Evolutionary conservation across 2,113 vertebrate genomes (phyloP).

Genomic region (Oryzias melastigma): DNA sequence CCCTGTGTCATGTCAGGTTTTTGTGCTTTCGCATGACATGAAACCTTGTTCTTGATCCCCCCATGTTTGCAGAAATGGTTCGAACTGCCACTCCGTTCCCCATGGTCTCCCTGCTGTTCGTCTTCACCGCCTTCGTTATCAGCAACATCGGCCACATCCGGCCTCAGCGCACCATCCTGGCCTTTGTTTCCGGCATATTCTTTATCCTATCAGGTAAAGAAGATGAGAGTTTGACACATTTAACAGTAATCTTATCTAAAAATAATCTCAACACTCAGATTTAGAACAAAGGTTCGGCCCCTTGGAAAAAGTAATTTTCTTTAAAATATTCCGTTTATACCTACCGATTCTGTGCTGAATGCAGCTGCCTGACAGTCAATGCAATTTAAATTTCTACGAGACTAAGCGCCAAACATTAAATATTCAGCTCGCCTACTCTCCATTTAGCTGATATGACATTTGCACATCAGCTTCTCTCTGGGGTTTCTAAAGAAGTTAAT

Average conservation of each 20-base stretch:
- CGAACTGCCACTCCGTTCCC: conserved; percentile 89
- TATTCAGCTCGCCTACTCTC: background rate
- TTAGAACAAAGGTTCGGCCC: too few species aligned
- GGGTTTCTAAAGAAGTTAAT: conserved; percentile 23
- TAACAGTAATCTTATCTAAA: too few species aligned
- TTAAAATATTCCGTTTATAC: too few species aligned
- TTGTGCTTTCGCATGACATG: background rate
- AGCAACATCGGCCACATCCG: conserved; percentile 91
- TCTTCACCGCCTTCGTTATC: conserved; percentile 90
- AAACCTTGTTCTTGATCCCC: background rate
- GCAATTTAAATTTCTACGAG: background rate
- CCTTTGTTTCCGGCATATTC: conserved; percentile 91
- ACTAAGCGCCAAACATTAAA: too few species aligned
- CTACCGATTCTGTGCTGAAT: conserved; percentile 1
- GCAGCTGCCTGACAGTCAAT: background rate
- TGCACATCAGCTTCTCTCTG: background rate
- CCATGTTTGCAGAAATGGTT: conserved; percentile 80
- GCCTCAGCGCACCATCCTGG: conserved; percentile 88
- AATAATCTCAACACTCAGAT: too few species aligned
- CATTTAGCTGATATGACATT: background rate
- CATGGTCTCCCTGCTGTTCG: conserved; percentile 91
- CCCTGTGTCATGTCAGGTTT: background rate
- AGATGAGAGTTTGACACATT: too few species aligned
- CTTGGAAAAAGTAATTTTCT: too few species aligned
- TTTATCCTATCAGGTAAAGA: conserved; percentile 87